A percentile compares a stretch with the other conserved stretches of the same genome.
These are phyloP conservation scores for Dasysyrphus tricinctus DNA, from an alignment of 2,888 invertebrate species.

Conservation along the genomic window DNA sequence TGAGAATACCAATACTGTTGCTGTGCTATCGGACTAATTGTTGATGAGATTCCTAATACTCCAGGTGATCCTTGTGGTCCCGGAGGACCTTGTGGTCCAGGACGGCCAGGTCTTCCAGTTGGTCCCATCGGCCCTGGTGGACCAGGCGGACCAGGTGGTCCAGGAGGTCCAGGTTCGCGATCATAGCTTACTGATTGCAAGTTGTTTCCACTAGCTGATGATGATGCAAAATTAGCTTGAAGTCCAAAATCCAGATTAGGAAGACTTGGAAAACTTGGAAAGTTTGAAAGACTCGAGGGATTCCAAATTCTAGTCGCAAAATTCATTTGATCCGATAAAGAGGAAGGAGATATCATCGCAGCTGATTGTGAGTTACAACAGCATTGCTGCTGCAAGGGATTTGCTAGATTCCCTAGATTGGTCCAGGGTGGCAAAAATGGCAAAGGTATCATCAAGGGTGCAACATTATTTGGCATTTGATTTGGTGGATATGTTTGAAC, in stretches of 20 bases:
- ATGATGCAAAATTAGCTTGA: constrained; percentile 29
- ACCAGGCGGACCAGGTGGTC: constrained; percentile 76
- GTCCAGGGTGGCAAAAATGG: constrained; percentile 37
- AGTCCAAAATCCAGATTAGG: constrained; percentile 60
- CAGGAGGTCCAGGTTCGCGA: constrained; percentile 73
- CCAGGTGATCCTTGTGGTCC: constrained; percentile 56
- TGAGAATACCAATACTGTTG: constrained; percentile 75
- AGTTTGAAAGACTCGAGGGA: not conserved
- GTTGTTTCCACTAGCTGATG: constrained; percentile 55
- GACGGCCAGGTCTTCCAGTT: constrained; percentile 52
- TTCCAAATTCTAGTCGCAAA: constrained; percentile 43
- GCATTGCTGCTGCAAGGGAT: constrained; percentile 9
- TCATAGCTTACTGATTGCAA: constrained; percentile 9
- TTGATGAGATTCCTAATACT: constrained; percentile 57
- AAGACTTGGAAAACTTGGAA: constrained; percentile 25
- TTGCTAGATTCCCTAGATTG: constrained; percentile 19
- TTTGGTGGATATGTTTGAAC: not conserved
- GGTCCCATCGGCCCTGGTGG: constrained; percentile 78
- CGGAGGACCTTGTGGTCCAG: constrained; percentile 46
- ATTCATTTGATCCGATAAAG: constrained; percentile 20
- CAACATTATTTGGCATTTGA: constrained; percentile 1
- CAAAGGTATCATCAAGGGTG: constrained; percentile 20
- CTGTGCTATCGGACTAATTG: constrained; percentile 77
- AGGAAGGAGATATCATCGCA: not conserved
- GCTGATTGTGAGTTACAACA: constrained; percentile 17